Evolutionary conservation across 2,113 vertebrate species (phyloP), one percentile per base, ranked within the genome.

Genomic region (Stictonetta naevosa): DNA sequence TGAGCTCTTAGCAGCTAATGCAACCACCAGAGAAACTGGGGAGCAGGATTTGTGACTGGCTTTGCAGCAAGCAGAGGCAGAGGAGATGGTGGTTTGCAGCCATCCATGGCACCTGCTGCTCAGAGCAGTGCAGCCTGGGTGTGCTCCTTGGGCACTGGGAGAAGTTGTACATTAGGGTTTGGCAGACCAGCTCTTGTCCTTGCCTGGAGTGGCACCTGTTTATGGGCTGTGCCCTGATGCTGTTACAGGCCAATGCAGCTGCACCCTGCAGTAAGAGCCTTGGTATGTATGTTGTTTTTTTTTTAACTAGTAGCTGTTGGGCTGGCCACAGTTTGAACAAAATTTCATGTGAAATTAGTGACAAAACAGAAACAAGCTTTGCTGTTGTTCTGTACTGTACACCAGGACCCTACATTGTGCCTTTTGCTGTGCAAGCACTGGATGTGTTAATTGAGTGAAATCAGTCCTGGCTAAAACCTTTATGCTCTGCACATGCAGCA

Each of bases 1-100:
- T 0, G 33, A 26, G 9, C 3, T 44, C 1, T 8, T 6, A 4
- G 34, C 25, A 52, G 38, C 11, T 33, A 9, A 8, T 29, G 15
- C 0, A 1, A 16, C 8, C 10, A 17, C 10, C 11, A 6, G 10
- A n/a, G 10, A 50, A 25, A 21, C 0, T 12, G 6, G 29, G 33
- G 0, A 5, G 6, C 1, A 23, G 28, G 34, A 12, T 25, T 42
- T 3, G 0, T 0, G 2, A 3, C 4, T 19, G 52, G 7, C 7
- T 26, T 22, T 13, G 4, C 48, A 91, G 16, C 21, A 48, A 63
- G 48, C 20, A 28, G 26, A 5, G 5, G 19, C 11, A 36, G 17
- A 19, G 13, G 25, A 33, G 19, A 71, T 9, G 33, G 14, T 26
- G 5, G 20, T 84, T 34, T 74, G 44, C 46, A 71, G n/a, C 8